A percentile compares a stretch with the other conserved stretches of the same genome.
phyloP scores from a whole-genome alignment of 1,140 invertebrate species.

The Pteromalus puparum region DNA sequence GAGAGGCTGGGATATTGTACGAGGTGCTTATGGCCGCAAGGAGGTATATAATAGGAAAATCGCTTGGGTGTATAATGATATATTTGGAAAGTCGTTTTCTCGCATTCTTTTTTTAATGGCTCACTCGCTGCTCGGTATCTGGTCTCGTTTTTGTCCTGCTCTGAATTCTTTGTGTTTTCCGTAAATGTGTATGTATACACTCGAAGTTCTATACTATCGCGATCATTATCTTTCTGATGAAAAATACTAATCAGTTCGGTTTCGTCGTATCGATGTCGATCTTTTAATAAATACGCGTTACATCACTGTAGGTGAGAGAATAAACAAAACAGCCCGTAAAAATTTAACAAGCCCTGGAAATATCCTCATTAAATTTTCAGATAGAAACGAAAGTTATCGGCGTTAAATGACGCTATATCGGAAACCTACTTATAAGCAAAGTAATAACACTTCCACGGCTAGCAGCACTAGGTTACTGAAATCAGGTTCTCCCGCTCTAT shows the following conservation, averaged over 20 bases:
- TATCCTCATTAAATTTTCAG: constrained; percentile 28
- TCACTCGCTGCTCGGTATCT: not conserved
- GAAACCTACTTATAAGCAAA: constrained; percentile 27
- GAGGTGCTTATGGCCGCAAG: not conserved
- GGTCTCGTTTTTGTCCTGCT: not conserved
- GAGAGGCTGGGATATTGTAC: not conserved
- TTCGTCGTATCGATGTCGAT: not conserved
- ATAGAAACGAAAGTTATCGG: constrained; percentile 39
- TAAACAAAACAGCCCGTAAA: not conserved
- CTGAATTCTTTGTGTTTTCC: not conserved
- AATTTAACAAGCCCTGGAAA: not conserved
- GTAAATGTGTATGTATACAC: too few relatives aligned
- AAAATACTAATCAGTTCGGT: not conserved
- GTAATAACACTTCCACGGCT: constrained; percentile 38
- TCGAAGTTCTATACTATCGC: too few relatives aligned
- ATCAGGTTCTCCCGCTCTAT: constrained; percentile 40
- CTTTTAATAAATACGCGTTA: not conserved
- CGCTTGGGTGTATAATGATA: not conserved
- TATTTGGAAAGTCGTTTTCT: constrained; percentile 1
- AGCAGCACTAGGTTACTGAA: constrained; percentile 28
- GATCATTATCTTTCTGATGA: not conserved
- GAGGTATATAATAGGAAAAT: constrained; percentile 1
- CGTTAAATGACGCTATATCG: constrained; percentile 35
- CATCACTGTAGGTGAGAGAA: not conserved
- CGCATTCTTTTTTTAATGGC: not conserved